Evolutionary conservation across 1,140 invertebrate genomes (phyloP), one percentile per base, ranked within the genome.

Genomic region (Pogonomyrmex californicus): DNA sequence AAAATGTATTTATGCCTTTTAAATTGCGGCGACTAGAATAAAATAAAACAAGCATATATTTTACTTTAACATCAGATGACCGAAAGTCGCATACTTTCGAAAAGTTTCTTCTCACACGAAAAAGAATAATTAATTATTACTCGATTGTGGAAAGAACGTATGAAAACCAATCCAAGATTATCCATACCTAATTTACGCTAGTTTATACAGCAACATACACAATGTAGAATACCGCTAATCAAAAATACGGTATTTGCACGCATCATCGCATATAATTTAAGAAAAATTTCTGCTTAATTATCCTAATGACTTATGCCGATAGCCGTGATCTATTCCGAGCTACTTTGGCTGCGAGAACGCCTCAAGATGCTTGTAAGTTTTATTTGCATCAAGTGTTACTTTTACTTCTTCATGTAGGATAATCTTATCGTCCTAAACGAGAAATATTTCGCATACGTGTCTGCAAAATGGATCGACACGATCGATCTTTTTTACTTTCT

Each of bases 331-430:
- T 75, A 73, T 75, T 83, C 14, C 54, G 56, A 62, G 68, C 66
- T 60, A 82, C 6, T 73, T 68, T 73, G 54, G 54, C 66, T 70
- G 30, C 79, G 54, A 83, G 41, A 75, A 83, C 30, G 54, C 6
- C 12, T 70, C 38, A 75, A 75, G 68, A 82, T 73, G 10, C 38
- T 23, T 14, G 54, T 82, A 73, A 44, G 36, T 73, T 70, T 81
- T 14, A 83, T 75, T 75, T 47, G 58, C 10, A 4, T 82, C n/a
- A 73, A 83, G 33, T 81, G 9, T 83, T 83, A 83, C n/a, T 5
- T 58, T 70, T 58, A 58, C 3, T 75, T 75, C 6, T 36, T 38
- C 4, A 73, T 47, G 23, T n/a, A 65, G 30, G 7, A 49, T 75
- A 73, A 79, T 79, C 47, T 7, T 70, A 82, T 82, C 9, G 33